These are phyloP conservation scores for Hippocampus comes DNA, from an alignment of 2,113 vertebrate species.

Conservation along the genomic window DNA sequence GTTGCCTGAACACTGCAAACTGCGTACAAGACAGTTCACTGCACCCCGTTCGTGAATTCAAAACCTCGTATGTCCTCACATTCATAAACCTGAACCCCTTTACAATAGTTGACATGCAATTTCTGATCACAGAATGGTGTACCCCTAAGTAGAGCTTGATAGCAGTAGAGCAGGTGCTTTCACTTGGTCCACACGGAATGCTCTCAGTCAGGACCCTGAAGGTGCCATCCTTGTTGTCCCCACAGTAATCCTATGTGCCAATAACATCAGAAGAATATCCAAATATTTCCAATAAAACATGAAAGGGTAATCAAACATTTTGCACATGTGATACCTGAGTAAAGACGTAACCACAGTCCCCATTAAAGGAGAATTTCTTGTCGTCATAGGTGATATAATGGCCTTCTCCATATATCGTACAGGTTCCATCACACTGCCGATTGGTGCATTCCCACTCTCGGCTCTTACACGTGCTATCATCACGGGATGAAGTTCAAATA, in stretches of 20 bases:
- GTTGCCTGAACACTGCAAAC: no score
- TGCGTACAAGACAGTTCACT: no score
- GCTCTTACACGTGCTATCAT: slow-evolving; percentile 78
- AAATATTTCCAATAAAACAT: slow-evolving; percentile 1
- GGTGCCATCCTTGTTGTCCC: slow-evolving; percentile 57
- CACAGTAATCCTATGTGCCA: slow-evolving; percentile 79
- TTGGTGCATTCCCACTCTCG: slow-evolving; percentile 82
- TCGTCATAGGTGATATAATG: slow-evolving; percentile 88
- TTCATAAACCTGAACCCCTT: neutral
- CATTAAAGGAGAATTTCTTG: slow-evolving; percentile 81
- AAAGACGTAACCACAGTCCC: slow-evolving; percentile 85
- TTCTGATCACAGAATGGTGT: slow-evolving; percentile 9
- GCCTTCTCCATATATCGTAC: slow-evolving; percentile 86
- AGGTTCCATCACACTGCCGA: slow-evolving; percentile 77
- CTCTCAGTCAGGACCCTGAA: slow-evolving; percentile 84
- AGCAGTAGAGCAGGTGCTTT: slow-evolving; percentile 83
- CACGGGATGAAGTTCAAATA: neutral
- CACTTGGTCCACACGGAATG: slow-evolving; percentile 81
- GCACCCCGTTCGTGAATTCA: no score
- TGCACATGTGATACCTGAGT: slow-evolving; percentile 76
- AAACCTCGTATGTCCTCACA: neutral
- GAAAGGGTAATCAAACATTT: neutral
- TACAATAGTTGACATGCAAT: neutral
- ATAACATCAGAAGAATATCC: slow-evolving; percentile 8
- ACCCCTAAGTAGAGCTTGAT: slow-evolving; percentile 86